Percentiles rank a stretch among this genome's conserved stretches.
Conservation (phyloP, 1,140 invertebrate genomes). For the Drosophila repleta region DNA sequence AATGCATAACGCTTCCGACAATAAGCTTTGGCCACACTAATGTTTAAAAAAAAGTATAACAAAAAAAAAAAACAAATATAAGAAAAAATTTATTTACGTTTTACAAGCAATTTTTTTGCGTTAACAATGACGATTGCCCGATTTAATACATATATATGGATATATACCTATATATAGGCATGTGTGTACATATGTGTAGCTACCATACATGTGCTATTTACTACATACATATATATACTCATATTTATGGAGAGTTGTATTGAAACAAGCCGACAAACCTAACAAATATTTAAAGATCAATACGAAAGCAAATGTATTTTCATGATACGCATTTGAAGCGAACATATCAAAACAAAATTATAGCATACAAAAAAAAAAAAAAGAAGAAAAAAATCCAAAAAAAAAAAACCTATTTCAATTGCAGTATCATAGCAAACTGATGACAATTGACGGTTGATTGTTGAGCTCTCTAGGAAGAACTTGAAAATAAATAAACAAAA, state of each 20-base stretch:
- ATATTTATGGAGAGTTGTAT: conserved; percentile 74
- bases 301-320: conserved; percentile 74
- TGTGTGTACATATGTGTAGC: conserved; percentile 24
- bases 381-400: conserved; percentile 9
- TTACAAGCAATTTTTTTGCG: conserved; percentile 63
- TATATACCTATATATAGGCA: too few relatives aligned
- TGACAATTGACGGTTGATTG: conserved; percentile 47
- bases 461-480: conserved; percentile 34
- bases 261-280: conserved; percentile 18
- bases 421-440: conserved; percentile 33
- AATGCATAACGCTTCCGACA: conserved; percentile 81
- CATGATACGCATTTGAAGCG: conserved; percentile 76
- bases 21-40: conserved; percentile 80
- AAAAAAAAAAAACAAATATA: conserved; percentile 27
- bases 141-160: conserved; percentile 45
- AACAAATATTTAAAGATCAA: conserved; percentile 34
- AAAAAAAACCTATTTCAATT: conserved; percentile 23
- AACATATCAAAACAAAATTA: conserved; percentile 71
- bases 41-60: conserved; percentile 38
- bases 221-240: conserved; percentile 64
- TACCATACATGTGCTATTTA: conserved; percentile 56
- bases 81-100: conserved; percentile 32
- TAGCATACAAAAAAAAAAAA: conserved; percentile 20
- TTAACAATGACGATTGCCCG: conserved; percentile 47
- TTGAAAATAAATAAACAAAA: background rate